A percentile compares a stretch with the other conserved stretches of the same genome.
phyloP scores from a whole-genome alignment of 2,888 invertebrate genomes.

The Seladonia tumulorum region DNA sequence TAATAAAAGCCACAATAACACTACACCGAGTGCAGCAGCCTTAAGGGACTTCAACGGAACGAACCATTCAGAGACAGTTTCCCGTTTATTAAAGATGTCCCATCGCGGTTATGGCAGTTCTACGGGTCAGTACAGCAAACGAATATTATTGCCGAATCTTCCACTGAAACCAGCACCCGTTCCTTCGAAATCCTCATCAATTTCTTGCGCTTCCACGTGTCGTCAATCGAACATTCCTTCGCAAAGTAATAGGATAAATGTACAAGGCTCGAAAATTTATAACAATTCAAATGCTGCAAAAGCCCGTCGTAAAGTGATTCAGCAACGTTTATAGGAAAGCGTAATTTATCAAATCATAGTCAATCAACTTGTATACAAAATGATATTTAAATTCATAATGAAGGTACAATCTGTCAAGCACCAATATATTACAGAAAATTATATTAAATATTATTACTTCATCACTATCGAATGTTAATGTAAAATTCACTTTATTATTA shows the following conservation, averaged over 20 bases:
- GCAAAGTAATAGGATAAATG: conserved; percentile 26
- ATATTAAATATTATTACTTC: conserved; percentile 22
- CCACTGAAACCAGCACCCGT: conserved; percentile 37
- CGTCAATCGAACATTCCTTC: conserved; percentile 17
- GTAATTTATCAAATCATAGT: neutral
- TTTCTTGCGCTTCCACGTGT: conserved; percentile 14
- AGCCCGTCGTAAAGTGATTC: neutral
- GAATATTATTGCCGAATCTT: conserved; percentile 36
- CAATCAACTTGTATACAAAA: neutral
- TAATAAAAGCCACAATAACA: conserved; percentile 68
- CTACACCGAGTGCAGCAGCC: conserved; percentile 80
- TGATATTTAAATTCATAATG: conserved; percentile 17
- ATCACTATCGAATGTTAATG: conserved; percentile 27
- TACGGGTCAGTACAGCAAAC: conserved; percentile 75
- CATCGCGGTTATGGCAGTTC: conserved; percentile 90
- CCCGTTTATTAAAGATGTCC: conserved; percentile 89
- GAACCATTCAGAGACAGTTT: conserved; percentile 85
- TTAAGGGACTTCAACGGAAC: conserved; percentile 81
- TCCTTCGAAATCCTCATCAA: conserved; percentile 33
- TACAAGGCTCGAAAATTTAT: conserved; percentile 20
- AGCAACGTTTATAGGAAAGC: neutral
- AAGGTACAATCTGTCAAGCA: conserved; percentile 10
- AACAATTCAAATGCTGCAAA: conserved; percentile 26
- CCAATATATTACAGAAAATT: conserved; percentile 24
- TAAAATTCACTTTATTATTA: neutral